phyloP scores from a whole-genome alignment of 2,888 invertebrate genomes.

The Patella caerulea region DNA sequence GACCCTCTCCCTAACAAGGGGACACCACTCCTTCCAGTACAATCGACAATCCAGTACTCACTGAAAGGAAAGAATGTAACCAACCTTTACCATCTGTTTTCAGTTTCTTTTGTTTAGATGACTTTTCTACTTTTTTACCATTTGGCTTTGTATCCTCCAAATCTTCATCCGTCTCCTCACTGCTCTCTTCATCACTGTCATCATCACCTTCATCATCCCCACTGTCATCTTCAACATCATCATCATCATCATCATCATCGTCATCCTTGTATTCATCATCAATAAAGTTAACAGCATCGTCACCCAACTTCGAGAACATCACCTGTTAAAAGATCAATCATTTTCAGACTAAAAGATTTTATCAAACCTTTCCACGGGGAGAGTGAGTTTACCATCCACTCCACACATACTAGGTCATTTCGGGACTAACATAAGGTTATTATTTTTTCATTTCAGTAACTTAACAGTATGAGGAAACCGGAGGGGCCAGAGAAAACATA shows the following conservation, averaged over 20 bases:
- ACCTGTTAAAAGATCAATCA: neutral
- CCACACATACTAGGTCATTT: no score
- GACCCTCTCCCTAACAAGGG: no score
- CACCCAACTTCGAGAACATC: constrained; percentile 20
- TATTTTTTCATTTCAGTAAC: constrained; percentile 12
- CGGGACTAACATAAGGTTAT: no score
- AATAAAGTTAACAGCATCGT: constrained; percentile 26
- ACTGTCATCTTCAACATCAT: constrained; percentile 29
- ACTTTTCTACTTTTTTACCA: constrained; percentile 26
- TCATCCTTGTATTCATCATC: constrained; percentile 28
- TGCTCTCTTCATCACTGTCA: neutral
- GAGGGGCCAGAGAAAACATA: no score
- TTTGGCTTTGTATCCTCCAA: constrained; percentile 12
- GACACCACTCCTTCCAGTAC: no score
- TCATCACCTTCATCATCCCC: constrained; percentile 20
- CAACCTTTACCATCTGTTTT: neutral
- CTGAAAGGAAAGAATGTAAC: no score
- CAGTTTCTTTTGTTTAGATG: neutral
- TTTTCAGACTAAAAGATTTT: no score
- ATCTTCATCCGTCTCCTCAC: neutral
- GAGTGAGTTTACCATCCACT: neutral
- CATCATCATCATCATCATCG: constrained; percentile 30
- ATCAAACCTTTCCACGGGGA: no score
- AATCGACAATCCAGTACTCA: no score
- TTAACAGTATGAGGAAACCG: neutral